Base-by-base conservation (phyloP, 2,113 vertebrate species). In the Labeo catla region DNA sequence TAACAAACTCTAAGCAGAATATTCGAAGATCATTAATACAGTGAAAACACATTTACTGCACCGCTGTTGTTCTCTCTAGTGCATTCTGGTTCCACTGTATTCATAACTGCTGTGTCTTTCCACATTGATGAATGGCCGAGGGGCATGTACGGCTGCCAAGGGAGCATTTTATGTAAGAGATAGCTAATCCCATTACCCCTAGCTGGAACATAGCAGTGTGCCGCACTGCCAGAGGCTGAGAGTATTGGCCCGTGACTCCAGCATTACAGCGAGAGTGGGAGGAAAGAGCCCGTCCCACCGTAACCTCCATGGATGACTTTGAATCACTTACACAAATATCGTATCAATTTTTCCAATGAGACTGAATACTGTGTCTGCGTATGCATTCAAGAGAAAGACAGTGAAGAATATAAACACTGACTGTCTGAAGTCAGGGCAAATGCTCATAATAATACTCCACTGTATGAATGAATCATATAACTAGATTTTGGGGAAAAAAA, bases 171-270 rank as follows among this genome's bases (percentile, higher is more conserved):
- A 86, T 83, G 77, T 84, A 83, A 86, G 65, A 88, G 78, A 86
- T 78, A 73, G 82, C 59, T 90, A 86, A 89, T 87, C 86, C 59
- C 83, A 86, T 89, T 84, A 88, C 21, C 57, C 54, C 80, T 54
- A 73, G 74, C 77, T 39, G 74, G 13, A 81, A 83, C 43, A 77
- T 23, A 76, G 78, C 66, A 65, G 63, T 6, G 70, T 11, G 36
- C 34, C 21, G 54, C 36, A 72, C 57, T 66, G 74, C 83, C 39
- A 49, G 68, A 45, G 81, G 81, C 39, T 13, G 39, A 76, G 68
- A 34, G 28, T 49, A 43, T 63, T 76, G 65, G 47, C 78, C 81
- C 65, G 16, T 74, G 39, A 66, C 74, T 47, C 43, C 21, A 15
- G 9, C 9, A 36, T 49, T 49, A 76, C 16, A 34, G 65, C 34